Base-by-base conservation (phyloP, 1,140 invertebrate species). In the Drosophila kikkawai region DNA sequence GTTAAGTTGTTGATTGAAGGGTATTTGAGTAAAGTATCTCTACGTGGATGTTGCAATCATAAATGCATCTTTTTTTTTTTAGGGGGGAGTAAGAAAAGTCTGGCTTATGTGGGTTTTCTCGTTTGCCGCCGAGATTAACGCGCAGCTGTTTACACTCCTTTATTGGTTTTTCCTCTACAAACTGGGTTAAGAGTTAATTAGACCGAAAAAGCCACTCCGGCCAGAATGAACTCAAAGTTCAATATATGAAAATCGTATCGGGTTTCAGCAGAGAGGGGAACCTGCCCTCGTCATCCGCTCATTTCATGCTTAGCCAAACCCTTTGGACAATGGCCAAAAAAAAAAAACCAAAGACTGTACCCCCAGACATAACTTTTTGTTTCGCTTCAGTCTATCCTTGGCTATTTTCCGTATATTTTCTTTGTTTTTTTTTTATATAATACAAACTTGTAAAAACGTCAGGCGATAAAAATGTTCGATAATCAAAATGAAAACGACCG, bases 1-100 rank as follows among this genome's bases (percentile, higher is more conserved):
- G 78, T 82, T 81, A 81, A 85, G 75, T 86, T 86, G 75, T 79
- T 86, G 83, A 86, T 86, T 82, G 82, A 86, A 86, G 82, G 79
- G 82, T 79, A 82, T 86, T 86, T 79, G 75, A 79, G 78, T 59
- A 80, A 61, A 75, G 80, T 78, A 77, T 82, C 56, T 74, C 65
- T 74, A 79, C 69, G 80, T 74, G 39, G 57, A 64, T 73, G 59
- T 56, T 26, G 70, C 73, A 75, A 77, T 78, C 75, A 78, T 78
- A 78, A 78, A 77, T 77, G 75, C 67, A 22, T 55, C 39, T 50
- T 32, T 50, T 13, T 15, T 32, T 4, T 19, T 50, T 29, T 13
- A 5, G 9, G 42, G 65, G 50, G 19, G 19, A n/a, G 50, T 41
- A 29, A 41, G 42, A 58, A 29, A 73, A 42, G 53, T 60, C 45